phyloP scores from a whole-genome alignment of 2,113 vertebrate species.

The Potamarius usumacintae region DNA sequence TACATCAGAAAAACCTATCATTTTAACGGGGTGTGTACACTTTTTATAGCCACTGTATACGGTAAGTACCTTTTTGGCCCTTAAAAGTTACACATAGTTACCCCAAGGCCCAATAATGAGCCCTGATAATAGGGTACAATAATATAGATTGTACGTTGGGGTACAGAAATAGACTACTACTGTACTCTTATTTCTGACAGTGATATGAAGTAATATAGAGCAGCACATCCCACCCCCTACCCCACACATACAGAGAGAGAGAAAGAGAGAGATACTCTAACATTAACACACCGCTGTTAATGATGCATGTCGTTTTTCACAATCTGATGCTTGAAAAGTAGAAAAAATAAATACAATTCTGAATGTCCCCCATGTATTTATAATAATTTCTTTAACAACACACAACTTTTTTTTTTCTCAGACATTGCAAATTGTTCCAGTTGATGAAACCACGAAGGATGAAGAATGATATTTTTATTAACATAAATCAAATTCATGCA shows the following conservation, averaged over 20 bases:
- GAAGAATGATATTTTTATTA: background rate
- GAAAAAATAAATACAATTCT: background rate
- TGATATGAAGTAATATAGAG: no score
- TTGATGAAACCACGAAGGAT: background rate
- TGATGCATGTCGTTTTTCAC: background rate
- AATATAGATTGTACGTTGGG: no score
- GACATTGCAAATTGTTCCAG: background rate
- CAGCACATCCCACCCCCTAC: no score
- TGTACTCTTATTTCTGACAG: no score
- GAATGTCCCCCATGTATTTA: background rate
- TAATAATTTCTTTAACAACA: background rate
- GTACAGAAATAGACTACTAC: no score
- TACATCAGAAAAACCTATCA: no score
- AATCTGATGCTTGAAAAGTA: background rate
- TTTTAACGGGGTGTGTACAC: no score
- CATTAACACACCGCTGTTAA: background rate
- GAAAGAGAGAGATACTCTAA: background rate
- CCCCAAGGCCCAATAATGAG: no score
- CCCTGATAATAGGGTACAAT: no score
- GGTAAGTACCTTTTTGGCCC: no score
- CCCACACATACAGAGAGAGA: background rate
- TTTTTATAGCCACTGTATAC: no score
- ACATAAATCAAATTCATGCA: background rate
- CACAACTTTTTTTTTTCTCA: background rate
- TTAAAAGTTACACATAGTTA: no score